Percentiles rank a stretch among this genome's conserved stretches.
Evolutionary conservation across 2,113 vertebrate genomes (phyloP).

Genomic region (Myiopsitta monachus): DNA sequence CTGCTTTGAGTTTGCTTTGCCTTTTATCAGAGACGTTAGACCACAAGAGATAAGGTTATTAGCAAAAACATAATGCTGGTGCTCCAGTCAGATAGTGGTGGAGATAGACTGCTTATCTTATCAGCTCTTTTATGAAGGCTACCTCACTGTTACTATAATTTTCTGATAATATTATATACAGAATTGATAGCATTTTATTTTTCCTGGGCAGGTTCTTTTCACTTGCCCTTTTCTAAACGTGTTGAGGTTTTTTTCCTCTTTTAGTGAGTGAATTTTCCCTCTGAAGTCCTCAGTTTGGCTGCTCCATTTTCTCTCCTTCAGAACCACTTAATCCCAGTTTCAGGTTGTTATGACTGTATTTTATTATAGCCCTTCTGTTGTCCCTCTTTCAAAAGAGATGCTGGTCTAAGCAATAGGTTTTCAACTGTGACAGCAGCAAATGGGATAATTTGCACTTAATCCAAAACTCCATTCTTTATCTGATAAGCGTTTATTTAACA

Average conservation of each 20-base stretch:
- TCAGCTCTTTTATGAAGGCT: slow-evolving; percentile 44
- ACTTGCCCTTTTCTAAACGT: slow-evolving; percentile 12
- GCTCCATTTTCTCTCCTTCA: not conserved
- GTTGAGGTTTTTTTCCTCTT: not conserved
- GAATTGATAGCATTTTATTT: slow-evolving; percentile 1
- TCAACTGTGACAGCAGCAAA: not conserved
- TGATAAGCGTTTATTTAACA: not conserved
- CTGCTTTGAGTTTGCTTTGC: not conserved
- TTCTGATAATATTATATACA: slow-evolving; percentile 55
- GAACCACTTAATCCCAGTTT: not conserved
- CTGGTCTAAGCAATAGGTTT: not conserved
- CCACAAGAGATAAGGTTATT: slow-evolving; percentile 53
- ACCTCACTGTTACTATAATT: slow-evolving; percentile 23
- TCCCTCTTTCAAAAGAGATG: not conserved
- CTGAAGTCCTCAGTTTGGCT: not conserved
- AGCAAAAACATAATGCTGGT: slow-evolving; percentile 26
- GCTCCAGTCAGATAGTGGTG: slow-evolving; percentile 27
- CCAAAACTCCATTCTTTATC: not conserved
- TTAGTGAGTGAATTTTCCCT: not conserved
- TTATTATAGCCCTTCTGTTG: not conserved
- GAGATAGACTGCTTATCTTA: slow-evolving; percentile 48
- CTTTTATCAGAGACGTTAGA: slow-evolving; percentile 55
- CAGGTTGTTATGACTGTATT: not conserved
- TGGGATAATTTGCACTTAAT: not conserved
- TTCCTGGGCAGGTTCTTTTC: slow-evolving; percentile 18